Conservation (phyloP, 1,140 invertebrate species). For the Listronotus bonariensis region DNA sequence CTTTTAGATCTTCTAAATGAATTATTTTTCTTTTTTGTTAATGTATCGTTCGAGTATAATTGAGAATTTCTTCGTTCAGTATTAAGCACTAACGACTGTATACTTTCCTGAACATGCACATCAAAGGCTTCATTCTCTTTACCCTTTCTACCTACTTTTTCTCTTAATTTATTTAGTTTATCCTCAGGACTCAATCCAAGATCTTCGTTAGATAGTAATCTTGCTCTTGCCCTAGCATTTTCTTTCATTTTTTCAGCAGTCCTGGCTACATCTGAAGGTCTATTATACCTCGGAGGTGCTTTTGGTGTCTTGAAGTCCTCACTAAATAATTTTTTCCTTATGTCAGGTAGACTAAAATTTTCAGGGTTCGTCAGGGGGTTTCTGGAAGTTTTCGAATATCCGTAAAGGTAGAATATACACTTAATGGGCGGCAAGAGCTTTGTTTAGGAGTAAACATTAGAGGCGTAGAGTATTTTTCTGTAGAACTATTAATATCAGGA, state of each 20-base stretch:
- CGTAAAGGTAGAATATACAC: conserved; percentile 33
- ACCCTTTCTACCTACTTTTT: conserved; percentile 43
- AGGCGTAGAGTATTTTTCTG: conserved; percentile 22
- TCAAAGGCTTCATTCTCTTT: conserved; percentile 33
- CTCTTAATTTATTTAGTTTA: conserved; percentile 59
- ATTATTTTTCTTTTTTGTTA: conserved; percentile 46
- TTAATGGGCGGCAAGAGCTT: conserved; percentile 31
- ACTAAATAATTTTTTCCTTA: conserved; percentile 40
- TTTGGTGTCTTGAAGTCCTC: conserved; percentile 57
- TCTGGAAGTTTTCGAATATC: conserved; percentile 14
- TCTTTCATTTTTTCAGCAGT: conserved; percentile 66
- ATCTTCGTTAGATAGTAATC: conserved; percentile 69
- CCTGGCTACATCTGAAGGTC: conserved; percentile 53
- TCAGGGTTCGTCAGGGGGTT: conserved; percentile 35
- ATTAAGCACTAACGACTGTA: conserved; percentile 44
- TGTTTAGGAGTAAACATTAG: conserved; percentile 10
- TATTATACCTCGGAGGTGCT: conserved; percentile 37
- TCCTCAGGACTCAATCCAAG: conserved; percentile 69
- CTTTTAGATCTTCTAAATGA: conserved; percentile 48
- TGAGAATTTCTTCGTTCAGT: conserved; percentile 41
- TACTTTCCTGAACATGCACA: conserved; percentile 39
- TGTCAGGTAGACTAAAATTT: conserved; percentile 51
- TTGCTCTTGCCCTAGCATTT: conserved; percentile 69
- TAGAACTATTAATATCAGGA: conserved; percentile 23
- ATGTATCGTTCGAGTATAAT: conserved; percentile 45